These are phyloP conservation scores for Acanthurus tractus DNA, from an alignment of 2,797 vertebrate genomes.

Conservation along the genomic window DNA sequence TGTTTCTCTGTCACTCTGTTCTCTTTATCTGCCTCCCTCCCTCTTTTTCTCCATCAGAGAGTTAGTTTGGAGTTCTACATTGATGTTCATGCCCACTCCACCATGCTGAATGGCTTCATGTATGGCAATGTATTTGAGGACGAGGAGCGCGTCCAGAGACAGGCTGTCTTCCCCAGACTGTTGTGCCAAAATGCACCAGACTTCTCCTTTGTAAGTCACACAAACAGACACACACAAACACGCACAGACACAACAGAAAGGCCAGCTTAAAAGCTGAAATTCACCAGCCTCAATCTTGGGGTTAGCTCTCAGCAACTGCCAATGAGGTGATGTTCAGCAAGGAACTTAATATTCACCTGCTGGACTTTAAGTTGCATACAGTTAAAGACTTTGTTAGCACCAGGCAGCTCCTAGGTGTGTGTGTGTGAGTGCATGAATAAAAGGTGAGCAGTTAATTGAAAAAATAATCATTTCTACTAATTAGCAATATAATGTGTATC, in stretches of 20 bases:
- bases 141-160: constrained; percentile 94
- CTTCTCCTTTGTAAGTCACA: constrained; percentile 94
- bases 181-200: constrained; percentile 96
- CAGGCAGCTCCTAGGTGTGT: constrained; percentile 26
- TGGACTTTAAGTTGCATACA: constrained; percentile 35
- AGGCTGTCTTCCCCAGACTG: constrained; percentile 94
- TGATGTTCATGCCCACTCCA: constrained; percentile 98
- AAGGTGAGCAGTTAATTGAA: constrained; percentile 39
- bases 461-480: constrained; percentile 13
- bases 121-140: constrained; percentile 99
- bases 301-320: constrained; percentile 35
- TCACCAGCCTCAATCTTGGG: constrained; percentile 21
- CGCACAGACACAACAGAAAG: constrained; percentile 32
- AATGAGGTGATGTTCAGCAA: constrained; percentile 44
- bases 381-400: constrained; percentile 24
- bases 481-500: constrained; percentile 20
- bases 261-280: constrained; percentile 18
- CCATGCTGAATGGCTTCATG: constrained; percentile 99
- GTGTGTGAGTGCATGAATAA: constrained; percentile 30
- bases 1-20: constrained; percentile 36
- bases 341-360: constrained; percentile 57
- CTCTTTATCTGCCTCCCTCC: constrained; percentile 16
- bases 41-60: constrained; percentile 83
- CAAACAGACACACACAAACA: constrained; percentile 45
- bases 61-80: constrained; percentile 98